Percentiles rank a stretch among this genome's conserved stretches.
These are phyloP conservation scores for Ditylenchus weischeri DNA, from an alignment of 2,888 invertebrate species.

Conservation along the genomic window DNA sequence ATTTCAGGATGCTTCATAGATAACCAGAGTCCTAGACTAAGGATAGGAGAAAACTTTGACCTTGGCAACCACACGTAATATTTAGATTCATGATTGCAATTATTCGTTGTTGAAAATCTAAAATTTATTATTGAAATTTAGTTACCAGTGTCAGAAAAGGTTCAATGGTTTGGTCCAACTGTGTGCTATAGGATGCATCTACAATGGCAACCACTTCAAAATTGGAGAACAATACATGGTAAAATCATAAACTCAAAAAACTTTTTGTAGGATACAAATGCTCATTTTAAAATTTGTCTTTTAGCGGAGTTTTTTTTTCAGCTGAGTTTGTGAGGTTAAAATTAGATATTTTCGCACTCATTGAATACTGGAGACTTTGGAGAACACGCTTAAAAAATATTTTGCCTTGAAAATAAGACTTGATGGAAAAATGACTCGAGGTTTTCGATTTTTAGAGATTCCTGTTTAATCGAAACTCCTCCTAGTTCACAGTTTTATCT, in stretches of 20 bases:
- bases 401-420: too few relatives aligned
- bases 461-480: too few relatives aligned
- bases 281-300: too few relatives aligned
- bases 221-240: conserved; percentile 53
- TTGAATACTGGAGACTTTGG: too few relatives aligned
- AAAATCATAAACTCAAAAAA: conserved; percentile 12
- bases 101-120: background rate
- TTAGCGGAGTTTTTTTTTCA: too few relatives aligned
- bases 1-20: conserved; percentile 38
- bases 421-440: too few relatives aligned
- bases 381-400: too few relatives aligned
- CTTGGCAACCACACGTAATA: conserved; percentile 21
- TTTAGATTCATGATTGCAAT: background rate
- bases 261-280: too few relatives aligned
- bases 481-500: too few relatives aligned
- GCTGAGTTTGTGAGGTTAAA: too few relatives aligned
- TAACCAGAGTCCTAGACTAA: conserved; percentile 42
- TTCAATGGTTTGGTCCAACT: conserved; percentile 44
- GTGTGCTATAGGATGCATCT: conserved; percentile 54
- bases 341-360: too few relatives aligned
- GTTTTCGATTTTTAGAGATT: too few relatives aligned
- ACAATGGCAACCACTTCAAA: conserved; percentile 40
- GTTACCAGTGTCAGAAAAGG: conserved; percentile 52
- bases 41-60: conserved; percentile 46
- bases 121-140: conserved; percentile 27